Conservation (phyloP, 2,888 invertebrate species). For the Drosophila sordidula region DNA sequence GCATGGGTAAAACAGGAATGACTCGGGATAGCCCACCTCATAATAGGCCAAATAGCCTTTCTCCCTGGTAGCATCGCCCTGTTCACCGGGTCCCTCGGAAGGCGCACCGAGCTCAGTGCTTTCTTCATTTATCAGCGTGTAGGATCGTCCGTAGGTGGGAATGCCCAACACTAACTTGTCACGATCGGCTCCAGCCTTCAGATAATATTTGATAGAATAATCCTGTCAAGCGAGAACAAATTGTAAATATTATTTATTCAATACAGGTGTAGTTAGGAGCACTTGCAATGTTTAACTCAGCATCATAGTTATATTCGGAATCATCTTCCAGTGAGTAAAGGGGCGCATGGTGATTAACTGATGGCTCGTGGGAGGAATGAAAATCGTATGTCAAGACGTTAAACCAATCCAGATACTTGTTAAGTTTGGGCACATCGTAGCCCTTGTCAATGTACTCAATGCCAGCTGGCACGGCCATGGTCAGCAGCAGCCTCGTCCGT, state of each 20-base stretch:
- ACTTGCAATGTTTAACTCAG: constrained; percentile 94
- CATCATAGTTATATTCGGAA: constrained; percentile 95
- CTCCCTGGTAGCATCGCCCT: constrained; percentile 95
- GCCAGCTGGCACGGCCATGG: constrained; percentile 97
- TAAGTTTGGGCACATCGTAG: constrained; percentile 94
- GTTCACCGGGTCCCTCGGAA: constrained; percentile 95
- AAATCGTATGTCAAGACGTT: constrained; percentile 96
- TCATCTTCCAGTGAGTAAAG: constrained; percentile 91
- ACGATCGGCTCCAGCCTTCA: constrained; percentile 91
- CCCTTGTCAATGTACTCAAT: constrained; percentile 97
- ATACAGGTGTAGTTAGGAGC: neutral
- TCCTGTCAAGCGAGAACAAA: constrained; percentile 86
- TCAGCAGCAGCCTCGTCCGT: constrained; percentile 91
- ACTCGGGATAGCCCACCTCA: constrained; percentile 87
- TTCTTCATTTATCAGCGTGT: constrained; percentile 94
- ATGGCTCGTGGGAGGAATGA: constrained; percentile 95
- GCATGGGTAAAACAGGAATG: neutral
- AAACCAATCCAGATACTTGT: constrained; percentile 96
- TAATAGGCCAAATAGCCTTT: constrained; percentile 97
- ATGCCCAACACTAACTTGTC: constrained; percentile 94
- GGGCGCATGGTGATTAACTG: constrained; percentile 96
- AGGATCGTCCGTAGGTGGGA: constrained; percentile 95
- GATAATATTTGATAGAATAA: constrained; percentile 93
- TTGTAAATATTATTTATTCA: neutral
- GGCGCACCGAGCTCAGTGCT: constrained; percentile 94